Percentiles rank a stretch among this genome's conserved stretches.
Evolutionary conservation across 2,797 vertebrate genomes (phyloP).

Genomic region (Sebastes melanostomus): DNA sequence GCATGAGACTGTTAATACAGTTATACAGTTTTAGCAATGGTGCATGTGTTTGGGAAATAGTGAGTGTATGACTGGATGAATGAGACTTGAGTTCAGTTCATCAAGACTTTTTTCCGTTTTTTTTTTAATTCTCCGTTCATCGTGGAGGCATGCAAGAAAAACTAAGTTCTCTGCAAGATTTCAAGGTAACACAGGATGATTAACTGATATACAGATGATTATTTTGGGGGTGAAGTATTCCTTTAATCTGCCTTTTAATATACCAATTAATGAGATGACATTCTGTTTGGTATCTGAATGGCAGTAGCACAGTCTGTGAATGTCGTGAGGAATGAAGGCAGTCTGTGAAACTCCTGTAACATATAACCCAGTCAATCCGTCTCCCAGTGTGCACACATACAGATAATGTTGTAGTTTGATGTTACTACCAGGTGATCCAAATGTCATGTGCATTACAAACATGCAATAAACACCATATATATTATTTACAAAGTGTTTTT

Average conservation of each 20-base stretch:
- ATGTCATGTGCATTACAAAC: slow-evolving; percentile 1
- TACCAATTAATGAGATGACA: not conserved
- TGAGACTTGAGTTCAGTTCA: not conserved
- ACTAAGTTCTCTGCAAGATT: too few relatives aligned
- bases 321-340: not conserved
- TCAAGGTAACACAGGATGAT: too few relatives aligned
- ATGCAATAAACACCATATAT: slow-evolving; percentile 14
- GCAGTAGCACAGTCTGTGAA: not conserved
- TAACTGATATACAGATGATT: too few relatives aligned
- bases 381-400: not conserved
- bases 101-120: too few relatives aligned
- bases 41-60: not conserved
- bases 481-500: slow-evolving; percentile 27
- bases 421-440: slow-evolving; percentile 6
- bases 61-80: not conserved
- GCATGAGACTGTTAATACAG: too few relatives aligned
- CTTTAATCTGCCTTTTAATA: not conserved
- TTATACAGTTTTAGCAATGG: not conserved
- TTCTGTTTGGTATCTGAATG: too few relatives aligned
- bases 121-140: too few relatives aligned
- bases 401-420: slow-evolving; percentile 6
- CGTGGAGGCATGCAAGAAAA: too few relatives aligned
- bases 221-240: not conserved
- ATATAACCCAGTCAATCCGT: not conserved
- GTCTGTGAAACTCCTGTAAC: not conserved